phyloP scores from a whole-genome alignment of 2,113 vertebrate species.

The Zootoca vivipara region DNA sequence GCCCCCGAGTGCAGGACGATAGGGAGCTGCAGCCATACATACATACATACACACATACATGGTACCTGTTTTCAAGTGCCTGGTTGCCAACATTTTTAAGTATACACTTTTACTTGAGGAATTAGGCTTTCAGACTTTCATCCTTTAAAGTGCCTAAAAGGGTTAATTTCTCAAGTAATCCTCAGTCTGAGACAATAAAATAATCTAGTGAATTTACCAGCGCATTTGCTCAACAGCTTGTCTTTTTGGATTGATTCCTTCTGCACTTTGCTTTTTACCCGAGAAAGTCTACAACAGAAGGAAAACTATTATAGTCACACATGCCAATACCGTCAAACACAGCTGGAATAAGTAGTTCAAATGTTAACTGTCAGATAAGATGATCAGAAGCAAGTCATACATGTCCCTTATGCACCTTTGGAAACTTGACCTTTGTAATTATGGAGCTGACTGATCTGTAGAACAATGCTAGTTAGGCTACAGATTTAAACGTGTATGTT shows the following conservation, averaged over 20 bases:
- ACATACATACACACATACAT: rapidly evolving
- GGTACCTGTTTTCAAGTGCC: background rate
- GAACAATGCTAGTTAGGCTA: rapidly evolving
- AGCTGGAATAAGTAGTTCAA: background rate
- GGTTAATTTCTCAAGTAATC: background rate
- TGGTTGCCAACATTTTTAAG: background rate
- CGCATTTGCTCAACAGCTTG: conserved; percentile 71
- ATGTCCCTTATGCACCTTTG: rapidly evolving
- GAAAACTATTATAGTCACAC: background rate
- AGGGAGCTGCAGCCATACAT: background rate
- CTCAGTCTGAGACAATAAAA: background rate
- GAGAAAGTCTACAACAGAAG: conserved; percentile 44
- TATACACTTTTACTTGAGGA: too few relatives aligned
- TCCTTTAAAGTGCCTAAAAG: background rate
- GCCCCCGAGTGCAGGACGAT: background rate
- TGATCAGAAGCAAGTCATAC: rapidly evolving
- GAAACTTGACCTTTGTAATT: too few relatives aligned
- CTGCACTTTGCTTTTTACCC: conserved; percentile 47
- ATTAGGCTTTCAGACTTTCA: too few relatives aligned
- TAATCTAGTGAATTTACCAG: conserved; percentile 29
- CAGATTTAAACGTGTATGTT: background rate
- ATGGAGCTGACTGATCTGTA: rapidly evolving
- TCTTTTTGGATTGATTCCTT: conserved; percentile 64
- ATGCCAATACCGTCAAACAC: conserved; percentile 3
- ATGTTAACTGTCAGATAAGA: background rate